phyloP scores from a whole-genome alignment of 2,888 invertebrate genomes.

The Piscicola geometra region DNA sequence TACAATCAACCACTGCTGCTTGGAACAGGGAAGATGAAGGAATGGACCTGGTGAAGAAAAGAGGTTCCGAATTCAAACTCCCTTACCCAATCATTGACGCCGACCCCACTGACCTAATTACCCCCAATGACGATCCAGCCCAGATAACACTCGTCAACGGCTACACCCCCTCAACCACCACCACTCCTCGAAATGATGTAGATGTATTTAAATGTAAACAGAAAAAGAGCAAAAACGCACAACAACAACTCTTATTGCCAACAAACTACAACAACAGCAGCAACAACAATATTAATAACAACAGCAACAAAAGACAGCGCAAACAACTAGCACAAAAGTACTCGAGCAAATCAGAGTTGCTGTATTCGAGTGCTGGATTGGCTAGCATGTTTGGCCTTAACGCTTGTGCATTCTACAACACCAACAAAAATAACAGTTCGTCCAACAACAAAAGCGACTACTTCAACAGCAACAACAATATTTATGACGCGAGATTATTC shows the following conservation, averaged over 20 bases:
- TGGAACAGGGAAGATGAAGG: constrained; percentile 91
- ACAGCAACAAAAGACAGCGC: constrained; percentile 21
- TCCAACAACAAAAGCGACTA: neutral
- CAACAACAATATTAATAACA: constrained; percentile 13
- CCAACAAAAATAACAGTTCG: constrained; percentile 45
- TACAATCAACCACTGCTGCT: neutral
- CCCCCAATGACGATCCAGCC: constrained; percentile 50
- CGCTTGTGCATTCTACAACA: constrained; percentile 37
- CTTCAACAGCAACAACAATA: constrained; percentile 16
- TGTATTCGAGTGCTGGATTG: constrained; percentile 17
- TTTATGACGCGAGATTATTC: constrained; percentile 14
- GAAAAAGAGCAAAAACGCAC: neutral
- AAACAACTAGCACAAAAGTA: neutral
- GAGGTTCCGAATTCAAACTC: constrained; percentile 98
- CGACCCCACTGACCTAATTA: constrained; percentile 52
- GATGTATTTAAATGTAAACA: constrained; percentile 46
- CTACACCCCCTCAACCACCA: constrained; percentile 43
- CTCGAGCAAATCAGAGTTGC: constrained; percentile 13
- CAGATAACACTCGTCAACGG: constrained; percentile 47
- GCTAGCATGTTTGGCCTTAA: constrained; percentile 24
- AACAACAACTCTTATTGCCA: constrained; percentile 4
- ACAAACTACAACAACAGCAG: neutral
- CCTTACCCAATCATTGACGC: constrained; percentile 75
- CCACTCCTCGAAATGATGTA: constrained; percentile 46
- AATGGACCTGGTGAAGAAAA: constrained; percentile 87